Evolutionary conservation across 1,140 invertebrate species (phyloP).

Genomic region (Conus betulinus): DNA sequence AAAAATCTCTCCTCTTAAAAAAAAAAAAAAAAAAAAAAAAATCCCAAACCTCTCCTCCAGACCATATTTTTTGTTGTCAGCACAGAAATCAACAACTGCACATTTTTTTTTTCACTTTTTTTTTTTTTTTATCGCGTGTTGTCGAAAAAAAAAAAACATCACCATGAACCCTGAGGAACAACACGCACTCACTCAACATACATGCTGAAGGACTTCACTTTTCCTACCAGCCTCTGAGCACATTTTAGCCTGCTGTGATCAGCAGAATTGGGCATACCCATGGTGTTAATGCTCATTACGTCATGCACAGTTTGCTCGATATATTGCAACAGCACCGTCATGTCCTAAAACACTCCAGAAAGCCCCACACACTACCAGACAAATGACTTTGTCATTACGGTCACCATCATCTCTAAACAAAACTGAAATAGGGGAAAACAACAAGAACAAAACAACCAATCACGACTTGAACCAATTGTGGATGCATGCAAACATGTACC

Average conservation of each 20-base stretch:
- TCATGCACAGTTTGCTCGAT: not conserved
- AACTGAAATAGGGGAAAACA: not conserved
- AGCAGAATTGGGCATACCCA: constrained; percentile 13
- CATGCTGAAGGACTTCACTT: not conserved
- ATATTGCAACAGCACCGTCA: constrained; percentile 34
- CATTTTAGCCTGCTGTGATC: not conserved
- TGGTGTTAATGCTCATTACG: not conserved
- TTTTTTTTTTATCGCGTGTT: not conserved
- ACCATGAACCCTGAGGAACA: not conserved
- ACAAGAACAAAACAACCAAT: not conserved
- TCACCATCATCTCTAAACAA: not conserved
- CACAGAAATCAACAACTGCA: not conserved
- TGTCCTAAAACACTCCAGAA: not conserved
- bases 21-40: not conserved
- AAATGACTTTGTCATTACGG: not conserved
- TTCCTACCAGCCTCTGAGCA: constrained; percentile 1
- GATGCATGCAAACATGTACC: not conserved
- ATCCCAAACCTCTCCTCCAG: not conserved
- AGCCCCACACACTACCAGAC: not conserved
- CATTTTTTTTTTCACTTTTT: not conserved
- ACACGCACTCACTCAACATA: not conserved
- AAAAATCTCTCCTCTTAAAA: not conserved
- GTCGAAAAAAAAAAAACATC: not conserved
- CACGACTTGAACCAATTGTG: not conserved
- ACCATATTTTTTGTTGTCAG: not conserved